Evolutionary conservation across 2,797 vertebrate genomes (phyloP), one percentile per base, ranked within the genome.

Genomic region (Taenioides sp.): DNA sequence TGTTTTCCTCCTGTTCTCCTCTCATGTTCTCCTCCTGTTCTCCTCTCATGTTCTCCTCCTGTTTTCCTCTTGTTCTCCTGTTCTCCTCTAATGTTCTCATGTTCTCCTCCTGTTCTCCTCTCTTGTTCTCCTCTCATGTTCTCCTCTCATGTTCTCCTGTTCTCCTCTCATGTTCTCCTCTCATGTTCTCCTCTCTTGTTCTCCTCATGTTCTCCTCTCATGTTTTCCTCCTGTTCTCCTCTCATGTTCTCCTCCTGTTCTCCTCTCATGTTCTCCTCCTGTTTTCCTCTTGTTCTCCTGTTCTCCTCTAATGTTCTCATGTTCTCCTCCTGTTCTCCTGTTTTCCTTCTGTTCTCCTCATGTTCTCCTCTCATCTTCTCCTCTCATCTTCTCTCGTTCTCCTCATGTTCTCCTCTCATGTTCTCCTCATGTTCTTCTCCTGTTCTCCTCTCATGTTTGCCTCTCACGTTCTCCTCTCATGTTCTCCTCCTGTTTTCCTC

Each of bases 1-100:
- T 34, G 28, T 31, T 31, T 3, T 31, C 31, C 50, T 7, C 0
- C 11, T 16, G 55, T 23, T 58, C 55, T 22, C 10, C 55, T 52
- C 43, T 47, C 1, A 37, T 7, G 34, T 37, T 37, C 34, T 37
- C 34, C 58, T 16, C 6, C 0, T 22, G 7, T 22, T 37, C 31
- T 40, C 49, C 43, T 65, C 43, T 64, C 3, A 4, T 31, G 28
- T 31, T 31, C 28, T 96, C 98, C 17, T 96, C 97, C 31, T 10
- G 23, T 11, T n/a, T 25, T 18, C 3, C 1, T 20, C 3, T 2
- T 5, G 22, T 31, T 5, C 16, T 27, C 23, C 59, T 61, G 5
- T 34, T 3, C 52, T 54, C 18, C 52, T 54, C 7, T 57, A 11
- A 28, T 2, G 10, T 50, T 1, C 40, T 43, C 11, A 4, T 4